Percentiles rank a stretch among this genome's conserved stretches.
Evolutionary conservation across 1,140 invertebrate species (phyloP).

Genomic region (Aphidius gifuensis): DNA sequence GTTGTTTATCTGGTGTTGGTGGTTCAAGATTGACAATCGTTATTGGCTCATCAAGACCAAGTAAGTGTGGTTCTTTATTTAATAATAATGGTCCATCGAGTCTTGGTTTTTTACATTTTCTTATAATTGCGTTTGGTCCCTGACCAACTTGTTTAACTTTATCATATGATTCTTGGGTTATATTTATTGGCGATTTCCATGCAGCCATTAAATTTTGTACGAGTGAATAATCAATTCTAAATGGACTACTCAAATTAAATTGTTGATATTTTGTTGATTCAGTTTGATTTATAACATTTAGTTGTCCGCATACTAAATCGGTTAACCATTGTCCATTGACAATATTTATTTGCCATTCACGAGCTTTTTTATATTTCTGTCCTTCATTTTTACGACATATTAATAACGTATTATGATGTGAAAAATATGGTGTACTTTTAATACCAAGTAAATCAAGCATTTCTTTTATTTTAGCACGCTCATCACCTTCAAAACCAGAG

Average conservation of each 20-base stretch:
- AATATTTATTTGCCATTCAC: slow-evolving; percentile 82
- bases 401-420: slow-evolving; percentile 70
- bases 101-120: slow-evolving; percentile 51
- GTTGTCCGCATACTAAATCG: slow-evolving; percentile 87
- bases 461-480: slow-evolving; percentile 72
- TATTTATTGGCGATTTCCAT: slow-evolving; percentile 88
- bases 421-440: slow-evolving; percentile 72
- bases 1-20: slow-evolving; percentile 50
- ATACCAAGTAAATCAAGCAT: slow-evolving; percentile 88
- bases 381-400: slow-evolving; percentile 79
- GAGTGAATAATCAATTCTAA: slow-evolving; percentile 81
- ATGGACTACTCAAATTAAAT: slow-evolving; percentile 75
- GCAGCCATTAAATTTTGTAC: slow-evolving; percentile 88
- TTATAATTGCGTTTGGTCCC: slow-evolving; percentile 49
- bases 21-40: slow-evolving; percentile 53
- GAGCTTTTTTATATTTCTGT: slow-evolving; percentile 82
- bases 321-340: slow-evolving; percentile 93
- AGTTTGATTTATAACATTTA: slow-evolving; percentile 74
- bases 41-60: slow-evolving; percentile 49
- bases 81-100: slow-evolving; percentile 41
- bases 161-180: slow-evolving; percentile 82
- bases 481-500: slow-evolving; percentile 83
- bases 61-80: slow-evolving; percentile 50
- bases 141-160: slow-evolving; percentile 66
- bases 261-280: slow-evolving; percentile 86